Evolutionary conservation across 2,888 invertebrate species (phyloP).

Genomic region (Hirtodrosophila confusa): DNA sequence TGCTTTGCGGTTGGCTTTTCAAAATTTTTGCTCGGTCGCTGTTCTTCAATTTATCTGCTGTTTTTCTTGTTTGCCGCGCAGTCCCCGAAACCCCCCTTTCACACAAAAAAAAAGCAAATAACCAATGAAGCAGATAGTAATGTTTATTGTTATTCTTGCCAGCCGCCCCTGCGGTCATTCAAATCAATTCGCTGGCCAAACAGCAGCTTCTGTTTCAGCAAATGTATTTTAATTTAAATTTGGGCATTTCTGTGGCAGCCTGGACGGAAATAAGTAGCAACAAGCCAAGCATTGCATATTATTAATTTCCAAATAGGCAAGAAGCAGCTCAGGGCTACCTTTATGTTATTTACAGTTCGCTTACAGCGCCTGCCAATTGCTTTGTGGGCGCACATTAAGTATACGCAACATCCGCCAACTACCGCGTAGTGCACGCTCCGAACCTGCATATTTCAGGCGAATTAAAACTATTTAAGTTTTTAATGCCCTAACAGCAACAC

Average conservation of each 20-base stretch:
- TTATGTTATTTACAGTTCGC: background rate
- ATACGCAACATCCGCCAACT: conserved; percentile 45
- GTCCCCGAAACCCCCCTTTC: background rate
- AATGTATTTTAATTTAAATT: conserved; percentile 48
- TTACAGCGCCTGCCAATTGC: background rate
- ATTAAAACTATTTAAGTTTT: conserved; percentile 81
- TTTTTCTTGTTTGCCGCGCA: conserved; percentile 61
- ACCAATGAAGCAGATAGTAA: conserved; percentile 78
- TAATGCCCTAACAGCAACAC: conserved; percentile 73
- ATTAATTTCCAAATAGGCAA: conserved; percentile 39
- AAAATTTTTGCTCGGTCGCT: conserved; percentile 44
- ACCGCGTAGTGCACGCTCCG: conserved; percentile 30
- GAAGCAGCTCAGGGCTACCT: background rate
- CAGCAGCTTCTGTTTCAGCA: conserved; percentile 13
- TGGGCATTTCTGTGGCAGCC: conserved; percentile 14
- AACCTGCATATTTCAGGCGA: conserved; percentile 66
- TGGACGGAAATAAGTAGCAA: conserved; percentile 24
- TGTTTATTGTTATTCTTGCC: conserved; percentile 75
- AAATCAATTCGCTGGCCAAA: conserved; percentile 67
- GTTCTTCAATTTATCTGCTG: conserved; percentile 48
- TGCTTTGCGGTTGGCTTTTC: conserved; percentile 52
- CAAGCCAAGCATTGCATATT: conserved; percentile 54
- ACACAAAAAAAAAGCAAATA: conserved; percentile 57
- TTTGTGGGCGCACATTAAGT: conserved; percentile 30
- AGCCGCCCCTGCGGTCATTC: conserved; percentile 61